Conservation (phyloP, 2,888 invertebrate species). For the Nephrotoma guestfalica region DNA sequence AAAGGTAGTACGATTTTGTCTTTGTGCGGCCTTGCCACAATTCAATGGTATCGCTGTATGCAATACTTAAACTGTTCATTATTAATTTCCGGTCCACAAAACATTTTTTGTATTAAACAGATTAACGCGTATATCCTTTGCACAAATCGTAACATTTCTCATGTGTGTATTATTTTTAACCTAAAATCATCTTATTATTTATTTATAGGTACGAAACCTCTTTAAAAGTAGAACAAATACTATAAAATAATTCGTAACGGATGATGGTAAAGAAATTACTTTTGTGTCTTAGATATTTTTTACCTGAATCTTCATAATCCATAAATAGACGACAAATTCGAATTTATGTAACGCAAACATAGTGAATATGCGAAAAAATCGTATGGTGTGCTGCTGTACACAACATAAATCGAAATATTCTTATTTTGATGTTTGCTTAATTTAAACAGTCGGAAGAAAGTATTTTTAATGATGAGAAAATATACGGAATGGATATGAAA, state of each 20-base stretch:
- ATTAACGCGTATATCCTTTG: background rate
- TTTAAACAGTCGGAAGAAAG: background rate
- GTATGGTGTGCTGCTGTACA: background rate
- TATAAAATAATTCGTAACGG: background rate
- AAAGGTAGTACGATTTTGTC: no score
- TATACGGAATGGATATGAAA: background rate
- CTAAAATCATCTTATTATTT: background rate
- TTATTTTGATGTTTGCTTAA: background rate
- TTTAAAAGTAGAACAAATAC: background rate
- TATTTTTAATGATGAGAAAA: background rate
- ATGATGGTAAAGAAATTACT: no score
- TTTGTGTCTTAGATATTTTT: background rate
- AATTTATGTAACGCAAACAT: background rate
- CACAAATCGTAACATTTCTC: background rate
- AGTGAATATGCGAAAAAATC: background rate
- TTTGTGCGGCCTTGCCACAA: background rate
- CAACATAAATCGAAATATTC: no score
- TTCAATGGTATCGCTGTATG: background rate
- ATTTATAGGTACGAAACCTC: no score
- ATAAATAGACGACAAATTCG: background rate
- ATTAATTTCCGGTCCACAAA: background rate
- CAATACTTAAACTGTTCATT: background rate
- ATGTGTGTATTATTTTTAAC: background rate
- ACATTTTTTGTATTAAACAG: background rate
- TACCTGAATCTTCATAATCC: background rate